Evolutionary conservation across 2,888 invertebrate species (phyloP).

Genomic region (Cyaniris semiargus): DNA sequence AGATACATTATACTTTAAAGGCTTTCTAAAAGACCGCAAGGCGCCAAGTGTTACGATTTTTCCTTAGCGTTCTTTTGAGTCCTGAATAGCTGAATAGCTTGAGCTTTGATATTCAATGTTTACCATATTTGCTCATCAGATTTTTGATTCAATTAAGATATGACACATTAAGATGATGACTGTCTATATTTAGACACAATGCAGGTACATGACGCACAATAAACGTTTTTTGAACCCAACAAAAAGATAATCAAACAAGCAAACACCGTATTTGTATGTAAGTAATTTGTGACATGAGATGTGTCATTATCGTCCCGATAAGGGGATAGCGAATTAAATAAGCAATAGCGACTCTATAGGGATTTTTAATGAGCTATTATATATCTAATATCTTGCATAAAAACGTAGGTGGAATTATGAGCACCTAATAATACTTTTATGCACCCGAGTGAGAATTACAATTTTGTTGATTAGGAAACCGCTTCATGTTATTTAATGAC

Average conservation of each 20-base stretch:
- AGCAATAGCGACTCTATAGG: neutral
- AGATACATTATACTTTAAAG: no score
- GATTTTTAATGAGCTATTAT: neutral
- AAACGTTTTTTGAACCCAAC: conserved; percentile 15
- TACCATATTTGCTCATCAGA: no score
- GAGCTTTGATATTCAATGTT: no score
- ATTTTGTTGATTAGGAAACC: no score
- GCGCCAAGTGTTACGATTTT: no score
- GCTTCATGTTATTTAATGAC: no score
- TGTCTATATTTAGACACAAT: conserved; percentile 10
- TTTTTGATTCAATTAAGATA: neutral
- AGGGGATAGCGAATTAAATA: neutral
- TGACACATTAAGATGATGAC: neutral
- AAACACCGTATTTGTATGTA: conserved; percentile 21
- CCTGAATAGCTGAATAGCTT: no score
- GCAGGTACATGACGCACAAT: conserved; percentile 8
- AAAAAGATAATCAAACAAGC: conserved; percentile 9
- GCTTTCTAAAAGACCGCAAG: no score
- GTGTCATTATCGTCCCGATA: neutral
- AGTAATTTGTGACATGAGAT: neutral
- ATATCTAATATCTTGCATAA: neutral
- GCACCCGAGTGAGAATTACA: no score
- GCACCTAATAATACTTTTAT: neutral
- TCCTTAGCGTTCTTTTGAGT: no score
- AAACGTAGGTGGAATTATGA: neutral